Evolutionary conservation across 2,797 vertebrate species (phyloP).

Genomic region (Diplodus sargus): DNA sequence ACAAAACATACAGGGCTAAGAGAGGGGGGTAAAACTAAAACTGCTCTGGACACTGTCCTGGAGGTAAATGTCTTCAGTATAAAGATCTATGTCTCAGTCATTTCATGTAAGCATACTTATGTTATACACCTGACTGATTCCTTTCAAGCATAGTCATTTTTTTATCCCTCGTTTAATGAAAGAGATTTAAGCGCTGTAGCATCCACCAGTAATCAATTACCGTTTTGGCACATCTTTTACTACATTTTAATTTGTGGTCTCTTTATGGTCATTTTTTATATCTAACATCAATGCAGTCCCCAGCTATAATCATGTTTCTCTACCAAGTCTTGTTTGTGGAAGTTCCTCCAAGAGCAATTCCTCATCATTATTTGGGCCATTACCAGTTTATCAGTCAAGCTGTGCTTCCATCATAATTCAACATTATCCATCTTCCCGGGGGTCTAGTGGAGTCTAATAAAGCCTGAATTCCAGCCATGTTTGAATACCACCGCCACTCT

Average conservation of each 20-base stretch:
- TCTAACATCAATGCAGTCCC: background rate
- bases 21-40: background rate
- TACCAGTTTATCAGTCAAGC: conserved; percentile 18
- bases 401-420: conserved; percentile 9
- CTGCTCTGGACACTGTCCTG: background rate
- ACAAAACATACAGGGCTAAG: conserved; percentile 11
- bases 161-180: background rate
- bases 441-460: conserved; percentile 18
- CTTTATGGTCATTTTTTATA: background rate
- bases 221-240: background rate
- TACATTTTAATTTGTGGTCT: conserved; percentile 1
- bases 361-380: conserved; percentile 26
- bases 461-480: background rate
- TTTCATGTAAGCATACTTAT: conserved; percentile 7
- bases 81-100: background rate
- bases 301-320: conserved; percentile 7
- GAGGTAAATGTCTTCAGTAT: background rate
- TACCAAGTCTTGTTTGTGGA: conserved; percentile 4
- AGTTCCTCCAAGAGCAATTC: conserved; percentile 5
- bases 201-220: background rate
- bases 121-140: background rate
- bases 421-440: conserved; percentile 10
- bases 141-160: background rate
- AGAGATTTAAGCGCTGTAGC: background rate
- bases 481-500: conserved; percentile 15